Conservation (phyloP, 2,113 vertebrate species). For the Aphyosemion australe region DNA sequence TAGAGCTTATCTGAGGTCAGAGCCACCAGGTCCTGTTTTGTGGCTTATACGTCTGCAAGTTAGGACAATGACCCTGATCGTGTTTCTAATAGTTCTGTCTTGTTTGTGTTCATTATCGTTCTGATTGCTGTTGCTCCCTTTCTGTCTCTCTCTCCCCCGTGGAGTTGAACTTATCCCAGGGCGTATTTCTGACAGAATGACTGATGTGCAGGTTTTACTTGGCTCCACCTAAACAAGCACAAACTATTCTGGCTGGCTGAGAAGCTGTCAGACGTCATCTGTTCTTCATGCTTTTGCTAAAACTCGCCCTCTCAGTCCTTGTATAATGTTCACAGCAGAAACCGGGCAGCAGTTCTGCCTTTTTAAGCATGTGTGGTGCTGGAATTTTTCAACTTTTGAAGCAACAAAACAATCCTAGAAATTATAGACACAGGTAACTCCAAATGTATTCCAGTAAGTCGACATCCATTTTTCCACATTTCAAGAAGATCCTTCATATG, state of each 20-base stretch:
- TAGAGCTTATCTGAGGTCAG: conserved; percentile 40
- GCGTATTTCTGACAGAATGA: conserved; percentile 64
- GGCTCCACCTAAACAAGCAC: conserved; percentile 50
- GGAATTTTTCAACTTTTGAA: not conserved
- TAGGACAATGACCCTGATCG: conserved; percentile 40
- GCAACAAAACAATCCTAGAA: not conserved
- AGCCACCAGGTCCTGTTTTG: conserved; percentile 25
- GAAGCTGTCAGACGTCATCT: conserved; percentile 48
- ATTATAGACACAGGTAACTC: not conserved
- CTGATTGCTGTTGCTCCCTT: conserved; percentile 5
- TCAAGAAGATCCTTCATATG: no score
- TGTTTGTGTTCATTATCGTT: conserved; percentile 13
- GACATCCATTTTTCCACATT: no score
- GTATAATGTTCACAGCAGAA: conserved; percentile 6
- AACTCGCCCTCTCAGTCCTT: conserved; percentile 37
- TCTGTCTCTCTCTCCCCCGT: not conserved
- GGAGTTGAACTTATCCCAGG: conserved; percentile 52
- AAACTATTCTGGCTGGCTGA: conserved; percentile 33
- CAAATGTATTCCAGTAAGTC: no score
- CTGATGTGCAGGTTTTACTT: conserved; percentile 51
- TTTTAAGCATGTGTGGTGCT: not conserved
- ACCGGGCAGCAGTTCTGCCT: not conserved
- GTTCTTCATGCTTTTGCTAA: conserved; percentile 34
- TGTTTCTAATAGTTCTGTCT: conserved; percentile 20
- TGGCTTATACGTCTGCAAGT: conserved; percentile 48